Percentiles rank a stretch among this genome's conserved stretches.
These are phyloP conservation scores for Charadrius vociferus DNA, from an alignment of 2,113 vertebrate species.

Conservation along the genomic window DNA sequence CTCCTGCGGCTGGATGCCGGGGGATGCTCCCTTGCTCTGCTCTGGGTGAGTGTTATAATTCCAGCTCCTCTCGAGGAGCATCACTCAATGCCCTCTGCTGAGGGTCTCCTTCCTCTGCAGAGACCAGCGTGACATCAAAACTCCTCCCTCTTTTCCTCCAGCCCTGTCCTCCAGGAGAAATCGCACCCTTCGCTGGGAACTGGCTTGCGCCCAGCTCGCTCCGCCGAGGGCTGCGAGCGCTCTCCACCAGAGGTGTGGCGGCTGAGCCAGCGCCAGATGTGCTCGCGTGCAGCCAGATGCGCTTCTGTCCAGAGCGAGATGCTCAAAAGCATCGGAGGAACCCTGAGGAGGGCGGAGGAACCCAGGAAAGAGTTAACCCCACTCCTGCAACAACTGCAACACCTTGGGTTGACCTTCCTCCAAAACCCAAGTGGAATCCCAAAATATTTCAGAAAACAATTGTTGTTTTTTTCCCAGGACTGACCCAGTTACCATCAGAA, in stretches of 20 bases:
- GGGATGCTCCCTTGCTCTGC: not conserved
- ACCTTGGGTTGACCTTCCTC: not conserved
- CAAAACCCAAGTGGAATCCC: not conserved
- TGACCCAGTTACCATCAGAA: not conserved
- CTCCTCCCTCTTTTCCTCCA: too few relatives aligned
- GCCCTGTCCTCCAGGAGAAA: not conserved
- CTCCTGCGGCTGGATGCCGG: accelerated
- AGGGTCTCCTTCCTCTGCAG: not conserved
- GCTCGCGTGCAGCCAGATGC: not conserved
- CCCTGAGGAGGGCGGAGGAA: not conserved
- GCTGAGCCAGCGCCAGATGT: not conserved
- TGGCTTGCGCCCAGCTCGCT: not conserved
- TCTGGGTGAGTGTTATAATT: too few relatives aligned
- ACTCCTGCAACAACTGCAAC: accelerated
- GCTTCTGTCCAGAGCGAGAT: not conserved
- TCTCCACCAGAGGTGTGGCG: accelerated
- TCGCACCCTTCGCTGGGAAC: not conserved
- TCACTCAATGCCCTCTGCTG: not conserved
- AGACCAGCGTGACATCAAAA: not conserved
- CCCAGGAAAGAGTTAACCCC: not conserved
- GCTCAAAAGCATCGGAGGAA: not conserved
- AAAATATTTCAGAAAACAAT: not conserved
- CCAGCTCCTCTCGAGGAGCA: not conserved
- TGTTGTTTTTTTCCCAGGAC: not conserved
- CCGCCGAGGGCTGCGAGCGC: accelerated